These are phyloP conservation scores for Amia ocellicauda DNA, from an alignment of 2,113 vertebrate species.

Conservation along the genomic window DNA sequence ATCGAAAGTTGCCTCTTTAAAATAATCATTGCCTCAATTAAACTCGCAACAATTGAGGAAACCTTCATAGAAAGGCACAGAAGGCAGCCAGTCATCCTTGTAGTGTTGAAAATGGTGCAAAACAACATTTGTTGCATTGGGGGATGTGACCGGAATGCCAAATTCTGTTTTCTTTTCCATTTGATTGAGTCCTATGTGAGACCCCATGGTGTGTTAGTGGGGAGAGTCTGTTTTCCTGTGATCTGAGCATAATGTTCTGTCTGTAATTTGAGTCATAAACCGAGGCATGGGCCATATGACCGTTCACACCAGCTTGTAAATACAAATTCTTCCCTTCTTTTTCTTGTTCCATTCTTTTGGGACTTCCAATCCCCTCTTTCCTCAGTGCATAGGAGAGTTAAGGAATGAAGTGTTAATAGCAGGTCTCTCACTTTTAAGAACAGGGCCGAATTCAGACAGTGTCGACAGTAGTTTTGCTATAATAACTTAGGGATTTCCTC, in stretches of 20 bases:
- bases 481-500: too few relatives aligned
- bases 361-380: neutral
- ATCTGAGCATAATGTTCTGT: neutral
- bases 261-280: neutral
- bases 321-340: too few relatives aligned
- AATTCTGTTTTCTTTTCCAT: conserved; percentile 2
- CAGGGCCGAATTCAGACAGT: too few relatives aligned
- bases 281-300: neutral
- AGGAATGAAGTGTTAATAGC: too few relatives aligned
- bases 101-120: neutral
- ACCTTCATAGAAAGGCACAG: too few relatives aligned
- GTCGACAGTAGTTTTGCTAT: too few relatives aligned
- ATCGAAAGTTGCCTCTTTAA: too few relatives aligned
- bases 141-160: neutral
- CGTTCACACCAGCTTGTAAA: neutral
- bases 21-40: too few relatives aligned
- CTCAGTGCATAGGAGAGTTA: too few relatives aligned
- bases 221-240: conserved; percentile 6
- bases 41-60: too few relatives aligned
- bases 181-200: neutral
- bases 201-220: neutral
- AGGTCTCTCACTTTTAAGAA: too few relatives aligned
- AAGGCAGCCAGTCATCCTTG: neutral
- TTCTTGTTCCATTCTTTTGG: neutral
- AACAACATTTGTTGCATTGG: neutral